Conservation (phyloP, 2,797 vertebrate genomes). For the Babyrousa celebensis region DNA sequence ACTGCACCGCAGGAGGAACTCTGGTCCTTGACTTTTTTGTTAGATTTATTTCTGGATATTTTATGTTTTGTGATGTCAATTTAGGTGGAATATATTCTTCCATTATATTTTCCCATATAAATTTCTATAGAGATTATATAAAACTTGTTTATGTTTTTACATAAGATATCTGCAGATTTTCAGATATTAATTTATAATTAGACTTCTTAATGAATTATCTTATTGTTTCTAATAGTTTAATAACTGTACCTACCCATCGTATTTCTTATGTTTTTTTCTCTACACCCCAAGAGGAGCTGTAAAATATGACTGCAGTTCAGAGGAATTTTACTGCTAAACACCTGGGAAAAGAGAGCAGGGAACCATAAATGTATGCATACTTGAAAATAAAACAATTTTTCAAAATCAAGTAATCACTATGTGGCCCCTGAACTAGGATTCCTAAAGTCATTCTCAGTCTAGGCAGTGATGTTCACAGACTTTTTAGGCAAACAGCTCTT, state of each 20-base stretch:
- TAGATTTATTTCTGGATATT: not conserved
- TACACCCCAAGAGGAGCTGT: not conserved
- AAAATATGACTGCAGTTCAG: not conserved
- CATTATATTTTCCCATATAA: conserved; percentile 2
- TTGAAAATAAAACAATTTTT: conserved; percentile 7
- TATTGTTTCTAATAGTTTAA: not conserved
- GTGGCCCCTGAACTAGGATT: not conserved
- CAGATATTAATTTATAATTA: not conserved
- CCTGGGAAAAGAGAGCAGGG: not conserved
- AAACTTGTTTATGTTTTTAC: not conserved
- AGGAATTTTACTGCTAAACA: conserved; percentile 15
- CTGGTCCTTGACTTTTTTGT: not conserved
- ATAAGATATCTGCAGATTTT: not conserved
- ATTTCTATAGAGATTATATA: not conserved
- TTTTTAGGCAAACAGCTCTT: not conserved
- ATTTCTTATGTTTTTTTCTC: not conserved
- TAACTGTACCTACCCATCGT: not conserved
- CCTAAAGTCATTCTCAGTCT: not conserved
- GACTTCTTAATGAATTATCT: not conserved
- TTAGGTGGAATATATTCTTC: conserved; percentile 25
- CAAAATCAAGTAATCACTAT: not conserved
- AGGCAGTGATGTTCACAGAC: not conserved
- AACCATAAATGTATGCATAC: conserved; percentile 24
- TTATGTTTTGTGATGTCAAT: not conserved
- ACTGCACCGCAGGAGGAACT: no score